Evolutionary conservation across 2,888 invertebrate species (phyloP).

Genomic region (Orchesella flavescens): DNA sequence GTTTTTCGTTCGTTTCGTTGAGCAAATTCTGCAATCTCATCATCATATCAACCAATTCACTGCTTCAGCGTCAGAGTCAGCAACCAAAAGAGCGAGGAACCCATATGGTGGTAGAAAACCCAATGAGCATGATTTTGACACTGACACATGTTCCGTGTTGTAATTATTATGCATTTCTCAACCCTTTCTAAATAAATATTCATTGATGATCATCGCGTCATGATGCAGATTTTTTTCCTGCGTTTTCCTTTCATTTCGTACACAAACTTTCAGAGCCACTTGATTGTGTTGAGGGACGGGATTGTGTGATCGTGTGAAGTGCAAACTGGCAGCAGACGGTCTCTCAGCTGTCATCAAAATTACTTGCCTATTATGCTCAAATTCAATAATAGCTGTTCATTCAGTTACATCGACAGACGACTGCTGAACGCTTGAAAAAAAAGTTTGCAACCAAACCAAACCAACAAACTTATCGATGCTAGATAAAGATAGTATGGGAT

Average conservation of each 20-base stretch:
- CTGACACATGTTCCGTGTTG: constrained; percentile 48
- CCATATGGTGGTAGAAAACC: no score
- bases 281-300: constrained; percentile 7
- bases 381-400: constrained; percentile 36
- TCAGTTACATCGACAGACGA: constrained; percentile 45
- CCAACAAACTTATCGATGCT: background rate
- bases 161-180: constrained; percentile 33
- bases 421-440: constrained; percentile 18
- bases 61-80: no score
- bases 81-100: no score
- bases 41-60: no score
- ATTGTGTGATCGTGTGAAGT: constrained; percentile 31
- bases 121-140: no score
- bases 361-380: constrained; percentile 39
- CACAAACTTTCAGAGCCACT: background rate
- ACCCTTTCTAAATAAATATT: background rate
- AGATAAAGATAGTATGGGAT: background rate
- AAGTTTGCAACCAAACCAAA: no score
- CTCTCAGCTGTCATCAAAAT: constrained; percentile 53
- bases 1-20: constrained; percentile 17
- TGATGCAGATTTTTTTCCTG: background rate
- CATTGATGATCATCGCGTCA: no score
- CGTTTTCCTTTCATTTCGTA: background rate
- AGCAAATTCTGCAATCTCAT: no score
- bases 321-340: constrained; percentile 43